Evolutionary conservation across 2,113 vertebrate genomes (phyloP).

Genomic region (Lynx canadensis): DNA sequence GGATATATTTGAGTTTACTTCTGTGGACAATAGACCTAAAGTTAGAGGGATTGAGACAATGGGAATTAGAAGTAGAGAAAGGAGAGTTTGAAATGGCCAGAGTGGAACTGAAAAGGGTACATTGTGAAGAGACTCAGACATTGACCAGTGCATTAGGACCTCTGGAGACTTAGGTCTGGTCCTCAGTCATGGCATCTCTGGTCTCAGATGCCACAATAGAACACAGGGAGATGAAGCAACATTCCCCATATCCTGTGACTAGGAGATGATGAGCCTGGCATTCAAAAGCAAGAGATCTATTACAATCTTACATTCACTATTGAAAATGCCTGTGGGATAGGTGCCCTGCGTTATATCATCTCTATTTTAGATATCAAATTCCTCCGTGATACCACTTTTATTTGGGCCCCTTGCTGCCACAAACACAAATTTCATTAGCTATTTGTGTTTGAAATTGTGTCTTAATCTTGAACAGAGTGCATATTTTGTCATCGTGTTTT

Average conservation of each 20-base stretch:
- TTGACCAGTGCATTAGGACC: neutral
- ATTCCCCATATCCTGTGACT: neutral
- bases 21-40: neutral
- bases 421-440: neutral
- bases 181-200: neutral
- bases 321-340: neutral
- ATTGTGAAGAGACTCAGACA: neutral
- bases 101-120: neutral
- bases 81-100: neutral
- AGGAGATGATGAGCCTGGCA: neutral
- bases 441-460: neutral
- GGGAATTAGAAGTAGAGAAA: neutral
- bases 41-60: neutral
- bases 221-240: neutral
- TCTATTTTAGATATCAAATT: neutral
- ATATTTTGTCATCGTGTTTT: neutral
- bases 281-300: neutral
- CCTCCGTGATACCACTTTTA: neutral
- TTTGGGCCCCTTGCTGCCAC: neutral
- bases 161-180: neutral
- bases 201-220: neutral
- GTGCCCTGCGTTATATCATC: neutral
- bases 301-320: neutral
- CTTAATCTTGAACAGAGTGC: neutral
- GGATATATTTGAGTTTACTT: slow-evolving; percentile 29